Conservation (phyloP, 2,888 invertebrate species). For the Conops quadrifasciatus region DNA sequence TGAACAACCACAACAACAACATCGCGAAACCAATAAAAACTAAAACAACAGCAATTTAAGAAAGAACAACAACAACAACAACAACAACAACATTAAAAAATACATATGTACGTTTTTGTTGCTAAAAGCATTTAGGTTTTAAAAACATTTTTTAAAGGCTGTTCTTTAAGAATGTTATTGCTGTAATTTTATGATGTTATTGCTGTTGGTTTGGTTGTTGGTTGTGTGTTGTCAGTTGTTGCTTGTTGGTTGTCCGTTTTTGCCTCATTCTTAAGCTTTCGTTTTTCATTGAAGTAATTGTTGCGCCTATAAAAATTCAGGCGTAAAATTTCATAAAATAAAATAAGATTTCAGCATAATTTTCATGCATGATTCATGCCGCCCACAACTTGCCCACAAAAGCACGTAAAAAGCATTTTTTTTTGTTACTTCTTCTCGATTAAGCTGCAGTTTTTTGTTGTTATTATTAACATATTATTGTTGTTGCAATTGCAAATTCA, state of each 20-base stretch:
- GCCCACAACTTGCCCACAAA: too few relatives aligned
- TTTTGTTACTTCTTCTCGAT: slow-evolving; percentile 8
- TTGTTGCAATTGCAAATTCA: slow-evolving; percentile 15
- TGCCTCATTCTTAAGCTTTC: background rate
- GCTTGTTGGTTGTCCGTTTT: background rate
- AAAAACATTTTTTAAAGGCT: slow-evolving; percentile 48
- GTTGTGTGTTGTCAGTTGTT: slow-evolving; percentile 28
- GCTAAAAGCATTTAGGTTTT: slow-evolving; percentile 30
- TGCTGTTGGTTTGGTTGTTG: slow-evolving; percentile 40
- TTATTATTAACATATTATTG: slow-evolving; percentile 5
- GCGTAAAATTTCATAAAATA: too few relatives aligned
- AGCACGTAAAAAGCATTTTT: background rate
- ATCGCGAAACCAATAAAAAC: slow-evolving; percentile 18
- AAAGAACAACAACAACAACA: slow-evolving; percentile 14
- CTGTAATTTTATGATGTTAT: slow-evolving; percentile 34
- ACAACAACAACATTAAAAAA: slow-evolving; percentile 25
- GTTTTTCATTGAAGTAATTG: background rate
- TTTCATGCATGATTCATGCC: background rate
- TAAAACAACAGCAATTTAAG: background rate
- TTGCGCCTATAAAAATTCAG: too few relatives aligned
- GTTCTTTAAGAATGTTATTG: slow-evolving; percentile 44
- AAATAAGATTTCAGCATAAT: background rate
- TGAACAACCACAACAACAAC: too few relatives aligned
- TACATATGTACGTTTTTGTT: slow-evolving; percentile 34
- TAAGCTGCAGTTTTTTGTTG: slow-evolving; percentile 25